These are phyloP conservation scores for Eudasyphora cyanicolor DNA, from an alignment of 2,888 invertebrate genomes.

Conservation along the genomic window DNA sequence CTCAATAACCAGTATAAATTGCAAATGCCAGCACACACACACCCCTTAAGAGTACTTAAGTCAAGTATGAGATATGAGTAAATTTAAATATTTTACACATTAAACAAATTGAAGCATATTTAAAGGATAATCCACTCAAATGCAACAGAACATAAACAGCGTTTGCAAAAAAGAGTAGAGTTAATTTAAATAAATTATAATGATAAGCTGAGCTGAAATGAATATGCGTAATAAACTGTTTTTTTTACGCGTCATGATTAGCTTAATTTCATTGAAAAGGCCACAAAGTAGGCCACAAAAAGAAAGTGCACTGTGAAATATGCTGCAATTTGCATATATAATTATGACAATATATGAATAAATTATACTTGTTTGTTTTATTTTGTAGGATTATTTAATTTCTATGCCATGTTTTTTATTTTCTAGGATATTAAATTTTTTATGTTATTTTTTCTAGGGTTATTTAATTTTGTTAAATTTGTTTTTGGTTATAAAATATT, in stretches of 20 bases:
- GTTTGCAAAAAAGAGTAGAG: background rate
- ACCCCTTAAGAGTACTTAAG: background rate
- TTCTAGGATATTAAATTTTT: too few relatives aligned
- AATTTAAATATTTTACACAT: background rate
- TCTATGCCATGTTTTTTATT: too few relatives aligned
- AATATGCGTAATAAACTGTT: background rate
- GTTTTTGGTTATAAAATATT: too few relatives aligned
- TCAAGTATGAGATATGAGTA: background rate
- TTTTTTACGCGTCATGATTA: background rate
- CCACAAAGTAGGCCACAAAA: background rate
- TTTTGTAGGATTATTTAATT: too few relatives aligned
- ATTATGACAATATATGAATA: too few relatives aligned
- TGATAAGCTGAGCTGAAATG: background rate
- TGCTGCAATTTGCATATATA: background rate
- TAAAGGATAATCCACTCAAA: background rate
- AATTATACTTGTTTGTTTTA: too few relatives aligned
- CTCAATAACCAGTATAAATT: constrained; percentile 34
- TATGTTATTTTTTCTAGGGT: too few relatives aligned
- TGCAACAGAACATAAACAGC: background rate
- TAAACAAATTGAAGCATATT: constrained; percentile 2
- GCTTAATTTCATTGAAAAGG: background rate
- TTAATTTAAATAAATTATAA: background rate
- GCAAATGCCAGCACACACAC: background rate
- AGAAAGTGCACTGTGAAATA: background rate
- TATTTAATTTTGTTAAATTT: too few relatives aligned